Conservation (phyloP, 2,113 vertebrate species). For the Lepisosteus osseus region DNA sequence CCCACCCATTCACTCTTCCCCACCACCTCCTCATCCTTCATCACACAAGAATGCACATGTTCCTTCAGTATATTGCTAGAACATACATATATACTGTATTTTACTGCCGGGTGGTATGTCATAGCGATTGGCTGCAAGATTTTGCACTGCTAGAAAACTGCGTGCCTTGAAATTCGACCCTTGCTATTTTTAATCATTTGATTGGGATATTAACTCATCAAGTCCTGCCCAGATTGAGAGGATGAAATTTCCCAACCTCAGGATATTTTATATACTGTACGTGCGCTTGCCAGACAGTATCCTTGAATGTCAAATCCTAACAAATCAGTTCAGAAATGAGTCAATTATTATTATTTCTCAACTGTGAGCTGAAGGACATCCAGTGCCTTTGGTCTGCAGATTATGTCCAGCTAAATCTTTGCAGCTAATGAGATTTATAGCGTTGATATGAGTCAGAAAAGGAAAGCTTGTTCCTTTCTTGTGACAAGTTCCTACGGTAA, state of each 20-base stretch:
- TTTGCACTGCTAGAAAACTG: slow-evolving; percentile 58
- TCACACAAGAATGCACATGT: neutral
- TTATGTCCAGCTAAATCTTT: too few species aligned
- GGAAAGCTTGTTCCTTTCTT: too few species aligned
- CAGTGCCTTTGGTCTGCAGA: too few species aligned
- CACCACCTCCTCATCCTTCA: neutral
- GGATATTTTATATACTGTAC: neutral
- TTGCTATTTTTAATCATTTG: slow-evolving; percentile 68
- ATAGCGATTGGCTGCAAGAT: slow-evolving; percentile 53
- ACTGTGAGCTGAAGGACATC: too few species aligned
- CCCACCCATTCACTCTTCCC: slow-evolving; percentile 20
- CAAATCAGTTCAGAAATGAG: too few species aligned
- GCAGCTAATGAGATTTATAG: too few species aligned
- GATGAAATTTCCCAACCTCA: slow-evolving; percentile 38
- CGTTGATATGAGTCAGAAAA: too few species aligned
- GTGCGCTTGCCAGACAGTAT: neutral
- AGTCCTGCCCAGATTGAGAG: slow-evolving; percentile 44
- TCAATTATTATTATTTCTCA: too few species aligned
- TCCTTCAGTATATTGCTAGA: neutral
- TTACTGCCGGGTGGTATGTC: slow-evolving; percentile 36
- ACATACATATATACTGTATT: slow-evolving; percentile 26
- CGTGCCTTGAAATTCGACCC: slow-evolving; percentile 58
- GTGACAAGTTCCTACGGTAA: too few species aligned
- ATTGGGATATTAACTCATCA: slow-evolving; percentile 62
- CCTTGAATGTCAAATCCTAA: neutral